Conservation (phyloP, 2,797 vertebrate genomes). For the Sebastes ruberrimus region DNA sequence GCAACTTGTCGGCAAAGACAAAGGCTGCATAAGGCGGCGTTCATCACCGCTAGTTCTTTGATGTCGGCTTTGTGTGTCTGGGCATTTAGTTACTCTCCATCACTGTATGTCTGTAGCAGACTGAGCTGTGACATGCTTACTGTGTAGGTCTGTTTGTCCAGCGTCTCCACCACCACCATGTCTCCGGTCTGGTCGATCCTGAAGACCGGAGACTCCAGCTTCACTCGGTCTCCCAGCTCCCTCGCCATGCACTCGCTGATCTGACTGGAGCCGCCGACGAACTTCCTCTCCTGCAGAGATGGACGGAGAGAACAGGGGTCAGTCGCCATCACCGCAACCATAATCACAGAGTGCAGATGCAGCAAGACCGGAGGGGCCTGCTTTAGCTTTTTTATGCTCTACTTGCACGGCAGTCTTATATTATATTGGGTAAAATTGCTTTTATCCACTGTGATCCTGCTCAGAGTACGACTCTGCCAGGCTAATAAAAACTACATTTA, state of each 20-base stretch:
- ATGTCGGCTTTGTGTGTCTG: no score
- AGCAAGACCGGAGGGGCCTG: background rate
- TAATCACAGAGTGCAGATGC: background rate
- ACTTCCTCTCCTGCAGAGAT: slow-evolving; percentile 91
- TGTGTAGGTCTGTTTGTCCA: slow-evolving; percentile 87
- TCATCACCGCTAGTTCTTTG: no score
- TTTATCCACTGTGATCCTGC: background rate
- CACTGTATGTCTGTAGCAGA: background rate
- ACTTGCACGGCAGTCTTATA: background rate
- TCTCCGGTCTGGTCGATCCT: slow-evolving; percentile 89
- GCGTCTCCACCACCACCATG: slow-evolving; percentile 87
- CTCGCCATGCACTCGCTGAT: slow-evolving; percentile 91
- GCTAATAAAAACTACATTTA: slow-evolving; percentile 3
- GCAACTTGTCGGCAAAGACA: no score
- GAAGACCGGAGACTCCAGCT: slow-evolving; percentile 88
- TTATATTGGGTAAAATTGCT: background rate
- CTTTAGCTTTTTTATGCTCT: background rate
- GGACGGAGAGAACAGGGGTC: background rate
- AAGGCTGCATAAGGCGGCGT: no score
- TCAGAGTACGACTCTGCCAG: background rate
- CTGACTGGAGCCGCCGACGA: slow-evolving; percentile 91
- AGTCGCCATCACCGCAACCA: background rate
- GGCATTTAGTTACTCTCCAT: no score
- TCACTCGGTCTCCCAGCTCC: slow-evolving; percentile 87
- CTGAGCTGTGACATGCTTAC: slow-evolving; percentile 66